Base-by-base conservation (phyloP, 2,888 invertebrate genomes). In the Ophioninae sp. region DNA sequence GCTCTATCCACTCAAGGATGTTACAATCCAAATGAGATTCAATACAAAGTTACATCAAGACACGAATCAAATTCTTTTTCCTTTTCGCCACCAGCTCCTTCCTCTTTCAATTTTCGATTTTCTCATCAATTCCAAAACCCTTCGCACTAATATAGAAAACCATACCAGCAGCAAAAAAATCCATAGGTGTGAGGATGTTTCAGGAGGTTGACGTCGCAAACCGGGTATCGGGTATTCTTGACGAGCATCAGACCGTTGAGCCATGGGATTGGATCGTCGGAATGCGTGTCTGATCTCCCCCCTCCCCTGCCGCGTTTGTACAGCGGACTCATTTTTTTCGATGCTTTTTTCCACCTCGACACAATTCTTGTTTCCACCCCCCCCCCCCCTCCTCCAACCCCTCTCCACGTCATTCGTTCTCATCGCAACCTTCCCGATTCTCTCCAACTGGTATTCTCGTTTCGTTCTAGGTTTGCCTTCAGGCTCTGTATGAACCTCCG, bases 251-350 rank as follows among this genome's bases (percentile, higher is more conserved):
- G 83, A 69, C 37, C 81, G 83, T 67, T 75, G 84, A 85, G 86
- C 86, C 86, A 86, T 86, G 85, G 79, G 86, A 89, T 88, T 87
- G 87, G 87, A 87, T 89, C 85, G 86, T 87, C 80, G 86, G 87
- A 86, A 87, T 86, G 89, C 87, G 86, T 87, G 89, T 87, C 87
- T 86, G 87, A 89, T 87, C 87, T 82, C 79, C 13, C 56, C 74
- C 80, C 79, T 81, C 83, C 63, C 59, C 30, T 3, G 3, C 30
- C 30, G 30, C 30, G 30, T 30, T 30, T 51, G 84, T 72, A 30
- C 30, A 30, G 30, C 30, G 30, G 30, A 30, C 30, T 30, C 30
- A 30, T 30, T 30, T 30, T 30, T 30, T 30, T 30, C 30, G 30
- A 30, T 30, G 2, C 30, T 30, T 3, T 30, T 30, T 30, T 30